Evolutionary conservation across 2,113 vertebrate genomes (phyloP).

Genomic region (Muscicapa adusta): DNA sequence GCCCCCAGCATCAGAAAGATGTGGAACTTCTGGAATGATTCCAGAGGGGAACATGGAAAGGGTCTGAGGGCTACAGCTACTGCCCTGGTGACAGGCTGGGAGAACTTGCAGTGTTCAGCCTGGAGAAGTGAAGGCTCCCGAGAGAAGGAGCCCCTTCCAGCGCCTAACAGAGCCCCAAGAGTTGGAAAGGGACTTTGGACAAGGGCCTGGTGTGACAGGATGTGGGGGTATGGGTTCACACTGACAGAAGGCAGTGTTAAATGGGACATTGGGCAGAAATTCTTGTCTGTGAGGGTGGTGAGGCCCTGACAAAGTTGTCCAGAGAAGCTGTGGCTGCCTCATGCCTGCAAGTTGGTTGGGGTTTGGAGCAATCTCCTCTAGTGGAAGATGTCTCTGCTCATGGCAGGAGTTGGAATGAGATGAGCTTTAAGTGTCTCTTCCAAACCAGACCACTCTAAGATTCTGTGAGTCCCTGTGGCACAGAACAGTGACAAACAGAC

Average conservation of each 20-base stretch:
- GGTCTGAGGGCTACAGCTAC: neutral
- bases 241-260: neutral
- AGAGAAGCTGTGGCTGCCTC: neutral
- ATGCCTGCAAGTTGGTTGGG: neutral
- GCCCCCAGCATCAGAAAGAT: neutral
- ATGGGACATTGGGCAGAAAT: neutral
- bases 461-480: neutral
- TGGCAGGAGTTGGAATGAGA: neutral
- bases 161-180: neutral
- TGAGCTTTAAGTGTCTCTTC: neutral
- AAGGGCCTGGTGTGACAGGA: neutral
- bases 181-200: neutral
- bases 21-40: neutral
- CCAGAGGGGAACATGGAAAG: neutral
- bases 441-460: neutral
- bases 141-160: neutral
- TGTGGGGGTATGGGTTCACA: fast-evolving
- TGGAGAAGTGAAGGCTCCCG: neutral
- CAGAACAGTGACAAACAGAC: neutral
- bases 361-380: neutral
- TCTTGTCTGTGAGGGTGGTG: neutral
- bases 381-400: neutral
- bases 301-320: neutral
- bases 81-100: neutral
- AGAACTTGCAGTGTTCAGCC: neutral